Evolutionary conservation across 2,888 invertebrate species (phyloP).

Genomic region (Arrhopalites spinosus): DNA sequence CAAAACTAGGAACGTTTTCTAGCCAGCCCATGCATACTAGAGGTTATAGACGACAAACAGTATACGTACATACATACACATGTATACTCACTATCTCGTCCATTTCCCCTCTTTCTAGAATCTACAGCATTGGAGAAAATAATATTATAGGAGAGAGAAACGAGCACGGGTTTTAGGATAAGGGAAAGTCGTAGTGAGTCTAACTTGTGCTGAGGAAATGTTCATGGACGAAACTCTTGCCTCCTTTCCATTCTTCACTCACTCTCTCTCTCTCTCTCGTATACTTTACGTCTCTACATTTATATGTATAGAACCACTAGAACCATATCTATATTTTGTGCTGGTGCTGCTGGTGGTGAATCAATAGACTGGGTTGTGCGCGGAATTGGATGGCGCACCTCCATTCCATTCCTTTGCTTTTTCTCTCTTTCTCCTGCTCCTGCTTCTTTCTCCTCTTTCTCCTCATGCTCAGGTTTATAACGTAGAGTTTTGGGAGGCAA

Average conservation of each 20-base stretch:
- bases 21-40: too few relatives aligned
- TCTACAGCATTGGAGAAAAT: too few relatives aligned
- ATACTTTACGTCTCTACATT: not conserved
- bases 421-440: not conserved
- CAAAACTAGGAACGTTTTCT: too few relatives aligned
- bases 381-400: conserved; percentile 29
- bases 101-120: too few relatives aligned
- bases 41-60: too few relatives aligned
- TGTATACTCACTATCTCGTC: too few relatives aligned
- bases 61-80: too few relatives aligned
- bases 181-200: not conserved
- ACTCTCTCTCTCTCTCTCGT: not conserved
- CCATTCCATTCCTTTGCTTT: conserved; percentile 20
- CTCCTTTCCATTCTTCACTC: not conserved
- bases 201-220: conserved; percentile 32
- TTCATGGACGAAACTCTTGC: conserved; percentile 23
- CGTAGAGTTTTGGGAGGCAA: not conserved
- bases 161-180: too few relatives aligned
- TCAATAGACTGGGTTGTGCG: conserved; percentile 39
- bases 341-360: conserved; percentile 28
- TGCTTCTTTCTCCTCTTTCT: not conserved
- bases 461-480: not conserved
- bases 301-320: not conserved
- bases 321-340: not conserved
- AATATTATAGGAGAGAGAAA: too few relatives aligned